Conservation (phyloP, 2,113 vertebrate species). For the Loxodonta africana region DNA sequence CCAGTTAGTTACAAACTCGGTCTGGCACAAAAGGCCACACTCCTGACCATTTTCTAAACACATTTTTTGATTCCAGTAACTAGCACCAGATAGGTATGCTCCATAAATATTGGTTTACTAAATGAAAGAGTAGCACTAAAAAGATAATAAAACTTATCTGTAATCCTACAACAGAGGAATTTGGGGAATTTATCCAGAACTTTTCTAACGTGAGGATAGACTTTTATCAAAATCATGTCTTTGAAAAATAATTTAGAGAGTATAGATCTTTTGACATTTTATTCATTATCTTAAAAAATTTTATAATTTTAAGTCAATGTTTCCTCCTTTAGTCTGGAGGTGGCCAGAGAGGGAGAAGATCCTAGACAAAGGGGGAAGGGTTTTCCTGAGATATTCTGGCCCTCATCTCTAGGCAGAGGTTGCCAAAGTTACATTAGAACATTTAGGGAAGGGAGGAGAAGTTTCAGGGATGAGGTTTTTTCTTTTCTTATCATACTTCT, state of each 20-base stretch:
- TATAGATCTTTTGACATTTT: neutral
- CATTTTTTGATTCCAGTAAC: neutral
- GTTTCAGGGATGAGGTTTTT: neutral
- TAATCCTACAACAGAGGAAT: neutral
- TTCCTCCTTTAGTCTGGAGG: neutral
- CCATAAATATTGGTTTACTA: neutral
- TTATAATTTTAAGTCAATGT: neutral
- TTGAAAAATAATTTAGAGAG: conserved; percentile 14
- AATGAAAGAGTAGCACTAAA: neutral
- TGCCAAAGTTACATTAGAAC: conserved; percentile 19
- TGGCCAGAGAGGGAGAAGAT: neutral
- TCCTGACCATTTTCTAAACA: neutral
- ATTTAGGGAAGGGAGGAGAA: neutral
- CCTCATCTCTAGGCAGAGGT: neutral
- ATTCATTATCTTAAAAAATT: neutral
- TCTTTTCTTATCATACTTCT: neutral
- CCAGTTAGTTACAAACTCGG: neutral
- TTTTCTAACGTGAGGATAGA: neutral
- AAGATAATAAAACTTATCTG: neutral
- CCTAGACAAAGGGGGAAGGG: neutral
- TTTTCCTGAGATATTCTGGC: conserved; percentile 32
- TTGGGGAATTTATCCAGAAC: neutral
- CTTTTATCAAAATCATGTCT: conserved; percentile 24
- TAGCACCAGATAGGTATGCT: neutral
- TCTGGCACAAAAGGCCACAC: neutral